Evolutionary conservation across 2,797 vertebrate species (phyloP).

Genomic region (Schizothorax lantsangensis): DNA sequence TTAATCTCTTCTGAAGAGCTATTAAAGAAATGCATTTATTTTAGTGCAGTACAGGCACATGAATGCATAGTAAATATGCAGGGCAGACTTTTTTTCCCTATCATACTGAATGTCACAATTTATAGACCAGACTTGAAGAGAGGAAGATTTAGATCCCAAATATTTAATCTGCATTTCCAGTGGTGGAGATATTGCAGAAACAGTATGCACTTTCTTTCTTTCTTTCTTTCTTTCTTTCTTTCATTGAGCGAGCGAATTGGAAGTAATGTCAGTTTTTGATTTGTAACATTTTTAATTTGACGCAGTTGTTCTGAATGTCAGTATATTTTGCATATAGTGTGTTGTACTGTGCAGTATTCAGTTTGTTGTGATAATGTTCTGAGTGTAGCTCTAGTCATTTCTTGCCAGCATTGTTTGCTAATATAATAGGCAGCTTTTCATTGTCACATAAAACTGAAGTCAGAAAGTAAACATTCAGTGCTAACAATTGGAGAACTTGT

Average conservation of each 20-base stretch:
- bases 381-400: not conserved
- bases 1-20: conserved; percentile 14
- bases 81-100: not conserved
- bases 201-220: no score
- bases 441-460: conserved; percentile 14
- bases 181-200: not conserved
- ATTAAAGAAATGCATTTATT: conserved; percentile 6
- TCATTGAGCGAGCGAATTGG: no score
- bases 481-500: conserved; percentile 19
- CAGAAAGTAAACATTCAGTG: conserved; percentile 9
- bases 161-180: not conserved
- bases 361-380: not conserved
- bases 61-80: conserved; percentile 7
- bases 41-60: not conserved
- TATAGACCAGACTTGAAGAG: not conserved
- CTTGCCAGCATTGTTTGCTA: conserved; percentile 12
- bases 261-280: not conserved
- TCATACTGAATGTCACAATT: not conserved
- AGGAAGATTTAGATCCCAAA: not conserved
- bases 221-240: no score
- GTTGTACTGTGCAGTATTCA: not conserved
- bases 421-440: not conserved
- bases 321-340: not conserved
- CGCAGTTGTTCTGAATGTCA: not conserved
- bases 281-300: not conserved